phyloP scores from a whole-genome alignment of 2,113 vertebrate genomes.

The Callospermophilus lateralis region DNA sequence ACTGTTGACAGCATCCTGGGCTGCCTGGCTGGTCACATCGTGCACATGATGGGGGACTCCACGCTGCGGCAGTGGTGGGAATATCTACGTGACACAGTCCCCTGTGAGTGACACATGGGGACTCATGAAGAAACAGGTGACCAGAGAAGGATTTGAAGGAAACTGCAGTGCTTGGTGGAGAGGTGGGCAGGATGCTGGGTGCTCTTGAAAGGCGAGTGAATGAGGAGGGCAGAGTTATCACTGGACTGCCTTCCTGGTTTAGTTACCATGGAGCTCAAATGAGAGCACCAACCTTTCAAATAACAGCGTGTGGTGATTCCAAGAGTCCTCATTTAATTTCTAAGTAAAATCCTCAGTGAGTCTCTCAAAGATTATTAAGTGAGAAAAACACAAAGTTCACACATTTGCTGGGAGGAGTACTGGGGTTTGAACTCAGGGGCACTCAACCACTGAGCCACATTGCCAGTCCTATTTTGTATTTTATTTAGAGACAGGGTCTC shows the following conservation, averaged over 20 bases:
- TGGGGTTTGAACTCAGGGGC: no score
- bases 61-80: slow-evolving; percentile 80
- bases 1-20: neutral
- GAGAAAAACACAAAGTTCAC: neutral
- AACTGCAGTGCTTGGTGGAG: neutral
- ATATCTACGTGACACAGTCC: slow-evolving; percentile 55
- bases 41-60: slow-evolving; percentile 83
- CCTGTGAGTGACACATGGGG: slow-evolving; percentile 57
- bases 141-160: neutral
- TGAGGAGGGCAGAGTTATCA: neutral
- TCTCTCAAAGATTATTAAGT: neutral
- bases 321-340: neutral
- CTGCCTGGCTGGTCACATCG: slow-evolving; percentile 56
- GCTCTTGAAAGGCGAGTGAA: neutral
- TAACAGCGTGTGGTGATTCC: neutral
- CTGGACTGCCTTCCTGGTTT: neutral
- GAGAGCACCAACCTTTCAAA: neutral
- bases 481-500: no score
- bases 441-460: no score
- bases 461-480: no score
- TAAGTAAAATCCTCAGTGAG: neutral
- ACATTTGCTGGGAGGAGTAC: no score
- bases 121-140: neutral
- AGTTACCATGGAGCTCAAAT: neutral
- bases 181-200: neutral